Evolutionary conservation across 2,113 vertebrate species (phyloP), one percentile per base, ranked within the genome.

Genomic region (Bos indicus): DNA sequence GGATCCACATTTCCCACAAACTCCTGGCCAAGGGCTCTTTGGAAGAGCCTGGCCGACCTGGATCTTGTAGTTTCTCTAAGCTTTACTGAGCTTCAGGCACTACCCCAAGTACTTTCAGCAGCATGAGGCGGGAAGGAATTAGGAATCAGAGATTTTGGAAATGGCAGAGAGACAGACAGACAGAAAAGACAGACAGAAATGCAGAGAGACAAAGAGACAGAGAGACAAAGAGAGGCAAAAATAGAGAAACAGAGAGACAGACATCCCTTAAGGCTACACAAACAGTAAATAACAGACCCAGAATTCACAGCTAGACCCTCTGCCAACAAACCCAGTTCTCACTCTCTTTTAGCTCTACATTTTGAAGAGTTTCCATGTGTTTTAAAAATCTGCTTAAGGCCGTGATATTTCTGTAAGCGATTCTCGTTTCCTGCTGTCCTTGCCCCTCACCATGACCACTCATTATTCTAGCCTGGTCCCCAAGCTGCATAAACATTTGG

Each of bases 321-420:
- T 46, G 71, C 92, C 71, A 74, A 25, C 21, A 81, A 64, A 81
- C 2, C 36, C 64, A 43, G 33, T 77, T 86, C 19, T 52, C 36
- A 40, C 14, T 52, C 14, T 4, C 5, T 91, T 48, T 82, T 23
- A 80, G 90, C 33, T 33, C 13, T 16, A 23, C 0, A 3, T 80
- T 48, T 52, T 84, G 33, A 96, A 88, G 48, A 64, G 43, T 56
- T 93, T 82, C 81, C 77, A 17, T 15, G 17, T 46, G 77, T 52
- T 96, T 92, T 57, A 15, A 93, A 93, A 74, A 91, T 48, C 59
- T 57, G 81, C 94, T 91, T 52, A 67, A 80, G 96, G 33, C 28
- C 54, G 51, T 28, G 48, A 14, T 92, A 82, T 85, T 93, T 96
- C 93, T 88, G 2, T 67, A 92, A 88, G 13, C 23, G 28, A 23